These are phyloP conservation scores for Avahi laniger DNA, from an alignment of 2,797 vertebrate genomes.

Conservation along the genomic window DNA sequence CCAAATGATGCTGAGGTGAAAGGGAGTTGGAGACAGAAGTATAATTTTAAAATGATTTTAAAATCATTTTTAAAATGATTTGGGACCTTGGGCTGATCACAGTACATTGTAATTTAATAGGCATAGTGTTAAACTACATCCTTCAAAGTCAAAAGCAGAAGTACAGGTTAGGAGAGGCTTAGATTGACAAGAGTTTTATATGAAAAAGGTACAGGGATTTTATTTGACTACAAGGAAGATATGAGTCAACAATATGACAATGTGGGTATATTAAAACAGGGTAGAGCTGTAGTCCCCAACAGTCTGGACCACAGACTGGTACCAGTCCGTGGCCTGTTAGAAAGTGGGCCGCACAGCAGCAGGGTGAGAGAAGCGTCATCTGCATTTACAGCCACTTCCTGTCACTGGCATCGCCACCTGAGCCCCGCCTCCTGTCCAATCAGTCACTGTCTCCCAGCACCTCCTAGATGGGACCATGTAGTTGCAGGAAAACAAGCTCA, in stretches of 20 bases:
- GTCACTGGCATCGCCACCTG: too few species aligned
- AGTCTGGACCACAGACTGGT: too few species aligned
- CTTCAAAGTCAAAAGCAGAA: constrained; percentile 12
- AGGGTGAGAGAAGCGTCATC: too few species aligned
- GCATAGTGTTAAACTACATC: background rate
- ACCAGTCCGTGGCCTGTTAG: too few species aligned
- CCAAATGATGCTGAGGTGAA: background rate
- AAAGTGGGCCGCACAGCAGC: too few species aligned
- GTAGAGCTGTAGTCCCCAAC: background rate
- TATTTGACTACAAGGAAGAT: constrained; percentile 5
- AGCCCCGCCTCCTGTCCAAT: too few species aligned
- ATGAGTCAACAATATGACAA: background rate
- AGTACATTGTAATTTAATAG: background rate
- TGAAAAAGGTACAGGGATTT: constrained; percentile 20
- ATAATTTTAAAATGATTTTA: constrained; percentile 2
- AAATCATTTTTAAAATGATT: too few species aligned
- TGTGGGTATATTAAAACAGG: background rate
- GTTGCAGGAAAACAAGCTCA: too few species aligned
- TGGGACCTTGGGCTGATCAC: background rate
- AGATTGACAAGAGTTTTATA: background rate
- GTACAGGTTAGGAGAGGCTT: background rate
- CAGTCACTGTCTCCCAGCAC: too few species aligned
- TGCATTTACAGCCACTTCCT: too few species aligned
- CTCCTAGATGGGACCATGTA: too few species aligned
- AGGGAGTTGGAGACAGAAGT: background rate